Percentiles rank a stretch among this genome's conserved stretches.
phyloP scores from a whole-genome alignment of 2,888 invertebrate genomes.

The Mythimna albipuncta region DNA sequence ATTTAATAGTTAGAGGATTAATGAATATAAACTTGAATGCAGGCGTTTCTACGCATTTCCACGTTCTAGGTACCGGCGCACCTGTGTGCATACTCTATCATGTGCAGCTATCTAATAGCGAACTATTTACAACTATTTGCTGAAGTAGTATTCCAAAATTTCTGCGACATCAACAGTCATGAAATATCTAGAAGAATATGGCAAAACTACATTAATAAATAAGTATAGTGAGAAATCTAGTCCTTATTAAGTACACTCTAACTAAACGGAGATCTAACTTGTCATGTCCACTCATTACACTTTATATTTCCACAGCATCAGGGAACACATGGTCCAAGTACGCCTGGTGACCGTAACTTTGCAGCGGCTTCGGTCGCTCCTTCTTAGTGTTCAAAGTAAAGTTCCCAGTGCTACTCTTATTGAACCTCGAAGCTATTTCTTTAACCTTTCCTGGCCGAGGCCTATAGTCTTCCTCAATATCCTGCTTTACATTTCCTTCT shows the following conservation, averaged over 20 bases:
- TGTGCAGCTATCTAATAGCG: slow-evolving; percentile 63
- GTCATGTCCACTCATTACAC: slow-evolving; percentile 62
- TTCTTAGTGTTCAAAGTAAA: slow-evolving; percentile 75
- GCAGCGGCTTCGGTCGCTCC: slow-evolving; percentile 90
- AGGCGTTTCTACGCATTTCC: slow-evolving; percentile 49
- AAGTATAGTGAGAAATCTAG: slow-evolving; percentile 67
- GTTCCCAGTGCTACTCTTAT: slow-evolving; percentile 78
- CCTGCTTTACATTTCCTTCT: slow-evolving; percentile 33
- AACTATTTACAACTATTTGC: slow-evolving; percentile 62
- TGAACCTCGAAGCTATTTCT: slow-evolving; percentile 86
- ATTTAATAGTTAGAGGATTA: slow-evolving; percentile 50
- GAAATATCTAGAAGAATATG: slow-evolving; percentile 67
- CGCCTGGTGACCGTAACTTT: slow-evolving; percentile 90
- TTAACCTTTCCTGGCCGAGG: slow-evolving; percentile 85
- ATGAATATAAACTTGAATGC: slow-evolving; percentile 53
- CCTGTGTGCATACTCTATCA: slow-evolving; percentile 56
- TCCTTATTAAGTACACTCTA: slow-evolving; percentile 65
- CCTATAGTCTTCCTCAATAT: slow-evolving; percentile 71
- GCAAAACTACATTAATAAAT: slow-evolving; percentile 70
- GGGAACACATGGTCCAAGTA: slow-evolving; percentile 92
- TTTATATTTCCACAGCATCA: slow-evolving; percentile 86
- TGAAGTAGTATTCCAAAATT: slow-evolving; percentile 55
- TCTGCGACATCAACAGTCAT: slow-evolving; percentile 45
- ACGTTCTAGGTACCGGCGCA: slow-evolving; percentile 28
- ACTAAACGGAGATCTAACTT: slow-evolving; percentile 65